These are phyloP conservation scores for Conus ventricosus DNA, from an alignment of 1,140 invertebrate genomes.

Conservation along the genomic window DNA sequence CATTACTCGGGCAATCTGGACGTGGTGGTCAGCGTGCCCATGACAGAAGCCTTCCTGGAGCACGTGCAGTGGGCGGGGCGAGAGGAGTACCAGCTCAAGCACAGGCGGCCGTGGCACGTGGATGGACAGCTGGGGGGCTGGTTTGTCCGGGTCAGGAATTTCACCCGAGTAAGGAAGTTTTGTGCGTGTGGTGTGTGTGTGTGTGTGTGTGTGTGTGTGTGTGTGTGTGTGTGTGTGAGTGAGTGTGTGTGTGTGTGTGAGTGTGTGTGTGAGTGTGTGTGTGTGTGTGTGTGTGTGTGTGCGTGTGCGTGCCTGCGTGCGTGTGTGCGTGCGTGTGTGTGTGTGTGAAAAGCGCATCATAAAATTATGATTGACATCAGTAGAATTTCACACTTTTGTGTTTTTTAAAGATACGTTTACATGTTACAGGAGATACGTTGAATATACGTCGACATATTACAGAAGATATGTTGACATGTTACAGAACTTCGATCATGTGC, in stretches of 20 bases:
- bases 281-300: neutral
- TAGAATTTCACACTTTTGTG: too few relatives aligned
- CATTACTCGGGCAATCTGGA: conserved; percentile 35
- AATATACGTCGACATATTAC: too few relatives aligned
- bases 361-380: too few relatives aligned
- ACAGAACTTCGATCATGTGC: too few relatives aligned
- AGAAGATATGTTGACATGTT: too few relatives aligned
- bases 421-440: too few relatives aligned
- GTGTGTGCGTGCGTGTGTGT: neutral
- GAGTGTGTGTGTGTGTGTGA: neutral
- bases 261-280: neutral
- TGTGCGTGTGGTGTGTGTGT: neutral
- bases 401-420: too few relatives aligned
- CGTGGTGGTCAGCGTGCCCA: conserved; percentile 38
- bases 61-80: conserved; percentile 31
- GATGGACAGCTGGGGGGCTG: neutral
- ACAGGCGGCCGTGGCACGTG: neutral
- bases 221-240: neutral
- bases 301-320: neutral
- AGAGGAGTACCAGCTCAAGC: neutral
- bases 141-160: neutral
- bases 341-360: too few relatives aligned
- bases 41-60: conserved; percentile 40
- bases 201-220: neutral
- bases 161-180: conserved; percentile 16